These are phyloP conservation scores for Nixonia krombeini DNA, from an alignment of 1,140 invertebrate species.

Conservation along the genomic window DNA sequence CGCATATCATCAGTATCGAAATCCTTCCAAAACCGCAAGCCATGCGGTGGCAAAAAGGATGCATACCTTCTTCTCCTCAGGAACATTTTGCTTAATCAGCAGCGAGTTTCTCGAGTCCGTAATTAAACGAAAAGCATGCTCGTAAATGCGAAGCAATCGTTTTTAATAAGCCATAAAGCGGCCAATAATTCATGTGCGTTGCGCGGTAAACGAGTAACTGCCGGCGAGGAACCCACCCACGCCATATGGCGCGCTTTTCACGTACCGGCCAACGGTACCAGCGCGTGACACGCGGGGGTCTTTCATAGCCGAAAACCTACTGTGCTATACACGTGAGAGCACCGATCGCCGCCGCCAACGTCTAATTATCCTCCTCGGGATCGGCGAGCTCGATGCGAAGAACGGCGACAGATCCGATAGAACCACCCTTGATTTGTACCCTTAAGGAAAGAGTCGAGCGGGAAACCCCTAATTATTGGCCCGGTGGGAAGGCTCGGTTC, in stretches of 20 bases:
- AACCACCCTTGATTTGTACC: conserved; percentile 28
- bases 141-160: conserved; percentile 6
- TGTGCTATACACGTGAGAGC: too few relatives aligned
- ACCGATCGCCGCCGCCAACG: conserved; percentile 33
- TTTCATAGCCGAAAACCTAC: too few relatives aligned
- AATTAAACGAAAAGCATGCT: not conserved
- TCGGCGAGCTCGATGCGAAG: conserved; percentile 23
- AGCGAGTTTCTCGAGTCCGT: not conserved
- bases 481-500: conserved; percentile 7
- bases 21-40: too few relatives aligned
- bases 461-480: conserved; percentile 28
- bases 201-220: conserved; percentile 29
- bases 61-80: too few relatives aligned
- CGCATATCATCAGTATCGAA: too few relatives aligned
- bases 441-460: conserved; percentile 9
- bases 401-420: conserved; percentile 10
- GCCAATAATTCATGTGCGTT: not conserved
- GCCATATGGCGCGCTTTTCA: conserved; percentile 56
- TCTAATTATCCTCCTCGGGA: conserved; percentile 27
- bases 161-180: conserved; percentile 10
- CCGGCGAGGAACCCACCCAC: conserved; percentile 30
- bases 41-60: too few relatives aligned
- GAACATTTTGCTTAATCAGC: too few relatives aligned
- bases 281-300: conserved; percentile 40
- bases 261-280: conserved; percentile 43